These are phyloP conservation scores for Mythimna albipuncta DNA, from an alignment of 2,888 invertebrate species.

Conservation along the genomic window DNA sequence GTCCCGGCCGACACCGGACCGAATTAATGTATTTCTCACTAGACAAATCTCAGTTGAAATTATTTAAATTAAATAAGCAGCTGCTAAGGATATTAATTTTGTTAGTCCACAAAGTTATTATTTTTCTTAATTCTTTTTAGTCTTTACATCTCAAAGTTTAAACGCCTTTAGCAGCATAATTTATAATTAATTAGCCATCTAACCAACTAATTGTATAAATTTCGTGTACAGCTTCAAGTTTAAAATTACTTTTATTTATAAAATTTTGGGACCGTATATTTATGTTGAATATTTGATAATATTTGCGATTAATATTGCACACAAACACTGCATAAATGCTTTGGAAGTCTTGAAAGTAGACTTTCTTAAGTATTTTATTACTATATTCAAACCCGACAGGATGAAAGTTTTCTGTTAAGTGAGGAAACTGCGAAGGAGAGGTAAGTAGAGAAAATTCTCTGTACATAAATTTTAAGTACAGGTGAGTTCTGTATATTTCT, in stretches of 20 bases:
- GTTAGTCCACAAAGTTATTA: conserved; percentile 42
- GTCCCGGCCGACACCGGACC: conserved; percentile 42
- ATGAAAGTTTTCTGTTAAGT: conserved; percentile 50
- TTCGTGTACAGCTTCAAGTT: conserved; percentile 8
- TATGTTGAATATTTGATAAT: conserved; percentile 2
- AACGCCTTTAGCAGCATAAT: conserved; percentile 44
- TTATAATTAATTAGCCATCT: conserved; percentile 40
- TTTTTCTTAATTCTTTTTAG: conserved; percentile 45
- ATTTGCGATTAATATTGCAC: conserved; percentile 9
- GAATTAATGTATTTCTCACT: conserved; percentile 60
- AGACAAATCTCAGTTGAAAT: conserved; percentile 45
- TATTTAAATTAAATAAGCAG: conserved; percentile 57
- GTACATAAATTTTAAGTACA: conserved; percentile 51
- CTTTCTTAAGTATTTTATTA: conserved; percentile 51
- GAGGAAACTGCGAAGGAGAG: conserved; percentile 37
- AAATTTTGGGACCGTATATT: background rate
- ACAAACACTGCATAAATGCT: conserved; percentile 33
- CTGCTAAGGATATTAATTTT: conserved; percentile 55
- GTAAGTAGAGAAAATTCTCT: conserved; percentile 40
- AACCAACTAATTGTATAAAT: conserved; percentile 38
- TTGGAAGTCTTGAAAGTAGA: conserved; percentile 30
- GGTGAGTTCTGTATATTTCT: conserved; percentile 47
- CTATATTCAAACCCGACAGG: conserved; percentile 45
- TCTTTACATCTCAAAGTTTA: conserved; percentile 39
- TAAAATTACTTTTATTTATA: conserved; percentile 11